These are phyloP conservation scores for Leptopilina drosophilae DNA, from an alignment of 2,888 invertebrate genomes.

Conservation along the genomic window DNA sequence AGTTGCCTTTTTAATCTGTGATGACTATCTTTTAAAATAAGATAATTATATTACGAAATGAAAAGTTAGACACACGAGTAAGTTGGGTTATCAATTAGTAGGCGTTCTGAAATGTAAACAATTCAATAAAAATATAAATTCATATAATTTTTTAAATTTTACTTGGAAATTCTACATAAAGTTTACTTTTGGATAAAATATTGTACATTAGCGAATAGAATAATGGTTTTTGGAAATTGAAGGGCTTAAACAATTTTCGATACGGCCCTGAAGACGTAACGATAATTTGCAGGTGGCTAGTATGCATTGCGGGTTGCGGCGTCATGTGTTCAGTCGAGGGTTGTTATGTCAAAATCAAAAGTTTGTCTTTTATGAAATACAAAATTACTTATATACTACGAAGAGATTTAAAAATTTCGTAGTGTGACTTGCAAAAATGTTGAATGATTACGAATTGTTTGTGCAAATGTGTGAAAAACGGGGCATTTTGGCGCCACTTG, in stretches of 20 bases:
- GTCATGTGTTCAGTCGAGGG: slow-evolving; percentile 6
- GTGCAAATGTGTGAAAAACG: slow-evolving; percentile 66
- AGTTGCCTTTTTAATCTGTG: neutral
- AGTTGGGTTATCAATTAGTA: neutral
- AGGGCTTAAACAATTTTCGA: neutral
- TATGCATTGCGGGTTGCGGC: neutral
- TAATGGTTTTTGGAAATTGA: neutral
- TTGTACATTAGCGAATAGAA: neutral
- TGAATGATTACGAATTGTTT: slow-evolving; percentile 68
- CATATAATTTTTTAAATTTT: neutral
- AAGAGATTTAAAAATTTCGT: neutral
- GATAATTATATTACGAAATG: neutral
- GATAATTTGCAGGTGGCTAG: slow-evolving; percentile 13
- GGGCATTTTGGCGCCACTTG: slow-evolving; percentile 62
- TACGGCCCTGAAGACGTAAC: slow-evolving; percentile 5
- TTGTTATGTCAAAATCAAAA: slow-evolving; percentile 30
- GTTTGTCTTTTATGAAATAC: neutral
- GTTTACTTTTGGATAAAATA: neutral
- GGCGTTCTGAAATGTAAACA: neutral
- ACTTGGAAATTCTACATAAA: neutral
- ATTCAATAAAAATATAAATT: neutral
- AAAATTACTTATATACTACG: neutral
- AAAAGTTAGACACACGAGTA: neutral
- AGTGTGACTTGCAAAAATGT: slow-evolving; percentile 56
- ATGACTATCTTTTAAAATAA: neutral